Evolutionary conservation across 2,888 invertebrate genomes (phyloP), one percentile per base, ranked within the genome.

Genomic region (Venustoraphidia nigricollis): DNA sequence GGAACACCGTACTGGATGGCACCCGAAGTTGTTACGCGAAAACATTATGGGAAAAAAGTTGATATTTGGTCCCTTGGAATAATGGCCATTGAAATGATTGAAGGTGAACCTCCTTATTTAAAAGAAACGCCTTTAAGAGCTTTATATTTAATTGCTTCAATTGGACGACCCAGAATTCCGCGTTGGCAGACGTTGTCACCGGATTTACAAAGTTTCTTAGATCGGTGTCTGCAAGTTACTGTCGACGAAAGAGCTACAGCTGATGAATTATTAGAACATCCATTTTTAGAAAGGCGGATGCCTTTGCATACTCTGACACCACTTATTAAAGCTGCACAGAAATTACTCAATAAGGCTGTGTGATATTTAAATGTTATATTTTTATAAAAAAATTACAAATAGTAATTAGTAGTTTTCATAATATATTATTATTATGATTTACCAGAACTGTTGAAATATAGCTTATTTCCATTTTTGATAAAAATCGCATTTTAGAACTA

Each of bases 1-100:
- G 94, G 95, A n/a, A 95, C 95, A 0, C 94, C 94, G 0, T 95
- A 93, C 60, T 94, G 94, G 96, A 96, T 96, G 95, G 93, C 95
- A 0, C 95, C 95, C 0, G 93, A 93, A 66, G 89, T 92, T 1
- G 90, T 91, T 0, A 90, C 89, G 1, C 74, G 93, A 53, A 92
- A 94, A 61, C 87, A 91, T 57, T 95, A 95, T 58, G 94, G 93
- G 9, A 91, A 90, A 61, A 91, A 91, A 59, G 84, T 93, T 0
- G 93, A 93, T 62, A 87, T 92, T 38, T 92, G 93, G 93, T 92
- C 92, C 0, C 71, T 96, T 49, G 94, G 94, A n/a, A 96, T 97
- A 52, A 95, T 97, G 95, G 91, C 92, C 1, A 92, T 97, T 49
- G 93, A 93, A 68, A 91, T 91, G 90, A 85, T 97, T 46, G 94